Evolutionary conservation across 2,113 vertebrate species (phyloP).

Genomic region (Scomber japonicus): DNA sequence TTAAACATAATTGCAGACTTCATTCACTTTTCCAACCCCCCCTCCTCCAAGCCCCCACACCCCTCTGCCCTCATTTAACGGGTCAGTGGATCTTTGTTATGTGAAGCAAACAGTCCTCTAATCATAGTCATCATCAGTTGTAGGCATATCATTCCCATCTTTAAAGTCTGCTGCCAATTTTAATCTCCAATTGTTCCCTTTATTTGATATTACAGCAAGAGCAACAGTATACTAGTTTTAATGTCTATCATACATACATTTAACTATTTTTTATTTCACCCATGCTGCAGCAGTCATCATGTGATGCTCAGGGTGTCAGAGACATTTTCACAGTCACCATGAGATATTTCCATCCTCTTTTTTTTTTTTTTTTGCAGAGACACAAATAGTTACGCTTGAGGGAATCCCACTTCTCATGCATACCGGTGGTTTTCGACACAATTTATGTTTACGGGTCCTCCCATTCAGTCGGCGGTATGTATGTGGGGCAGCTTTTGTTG

Average conservation of each 20-base stretch:
- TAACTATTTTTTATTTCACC: not conserved
- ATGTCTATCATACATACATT: not conserved
- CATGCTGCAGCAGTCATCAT: not conserved
- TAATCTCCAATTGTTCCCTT: not conserved
- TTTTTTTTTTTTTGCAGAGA: conserved; percentile 9
- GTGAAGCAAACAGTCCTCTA: conserved; percentile 50
- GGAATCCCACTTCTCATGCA: conserved; percentile 71
- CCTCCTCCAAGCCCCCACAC: conserved; percentile 28
- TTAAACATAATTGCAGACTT: conserved; percentile 54
- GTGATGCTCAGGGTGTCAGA: not conserved
- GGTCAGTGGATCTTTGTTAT: conserved; percentile 74
- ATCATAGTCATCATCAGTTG: conserved; percentile 35
- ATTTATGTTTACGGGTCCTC: conserved; percentile 50
- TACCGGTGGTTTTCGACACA: conserved; percentile 59
- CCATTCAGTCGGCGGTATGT: conserved; percentile 53
- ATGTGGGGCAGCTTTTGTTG: conserved; percentile 83
- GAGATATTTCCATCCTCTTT: conserved; percentile 23
- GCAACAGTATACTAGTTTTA: not conserved
- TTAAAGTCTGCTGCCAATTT: not conserved
- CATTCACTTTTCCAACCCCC: conserved; percentile 21
- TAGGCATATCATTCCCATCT: conserved; percentile 20
- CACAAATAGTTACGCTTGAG: conserved; percentile 45
- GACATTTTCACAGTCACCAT: conserved; percentile 20
- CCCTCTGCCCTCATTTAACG: conserved; percentile 64
- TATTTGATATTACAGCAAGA: not conserved